Conservation (phyloP, 2,113 vertebrate species). For the Hippocampus barbouri region DNA sequence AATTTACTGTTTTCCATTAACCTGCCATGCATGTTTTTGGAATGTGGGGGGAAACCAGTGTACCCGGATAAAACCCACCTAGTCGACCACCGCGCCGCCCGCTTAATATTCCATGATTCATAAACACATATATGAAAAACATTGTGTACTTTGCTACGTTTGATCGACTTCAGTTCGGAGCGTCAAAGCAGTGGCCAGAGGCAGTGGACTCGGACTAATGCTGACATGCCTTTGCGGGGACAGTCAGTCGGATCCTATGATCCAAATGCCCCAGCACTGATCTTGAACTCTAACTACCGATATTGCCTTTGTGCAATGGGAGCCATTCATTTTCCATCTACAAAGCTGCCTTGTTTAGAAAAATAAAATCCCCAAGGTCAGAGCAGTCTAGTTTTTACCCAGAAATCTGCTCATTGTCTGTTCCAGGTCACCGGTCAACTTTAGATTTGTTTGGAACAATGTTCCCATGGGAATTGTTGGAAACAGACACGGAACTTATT, state of each 20-base stretch:
- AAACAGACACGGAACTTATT: not conserved
- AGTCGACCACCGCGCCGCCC: too few relatives aligned
- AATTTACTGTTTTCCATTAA: too few relatives aligned
- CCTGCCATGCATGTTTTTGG: too few relatives aligned
- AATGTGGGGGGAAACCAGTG: too few relatives aligned
- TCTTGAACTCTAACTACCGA: slow-evolving; percentile 17
- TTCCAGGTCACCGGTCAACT: not conserved
- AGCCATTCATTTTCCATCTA: slow-evolving; percentile 14
- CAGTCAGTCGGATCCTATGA: slow-evolving; percentile 39
- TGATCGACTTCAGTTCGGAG: slow-evolving; percentile 53
- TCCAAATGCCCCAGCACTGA: slow-evolving; percentile 28
- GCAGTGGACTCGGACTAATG: slow-evolving; percentile 35
- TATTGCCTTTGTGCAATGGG: slow-evolving; percentile 19
- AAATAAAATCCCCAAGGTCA: not conserved
- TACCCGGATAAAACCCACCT: not conserved
- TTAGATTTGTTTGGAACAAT: not conserved
- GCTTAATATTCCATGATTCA: too few relatives aligned
- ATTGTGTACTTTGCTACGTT: slow-evolving; percentile 41
- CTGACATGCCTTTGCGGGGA: slow-evolving; percentile 20
- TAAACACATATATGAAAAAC: slow-evolving; percentile 18
- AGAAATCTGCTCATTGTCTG: not conserved
- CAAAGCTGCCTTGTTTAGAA: slow-evolving; percentile 2
- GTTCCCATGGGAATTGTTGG: not conserved
- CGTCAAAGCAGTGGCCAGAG: slow-evolving; percentile 54
- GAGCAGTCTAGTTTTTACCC: not conserved